Percentiles rank a stretch among this genome's conserved stretches.
These are phyloP conservation scores for Sialis fuliginosa DNA, from an alignment of 2,888 invertebrate species.

Conservation along the genomic window DNA sequence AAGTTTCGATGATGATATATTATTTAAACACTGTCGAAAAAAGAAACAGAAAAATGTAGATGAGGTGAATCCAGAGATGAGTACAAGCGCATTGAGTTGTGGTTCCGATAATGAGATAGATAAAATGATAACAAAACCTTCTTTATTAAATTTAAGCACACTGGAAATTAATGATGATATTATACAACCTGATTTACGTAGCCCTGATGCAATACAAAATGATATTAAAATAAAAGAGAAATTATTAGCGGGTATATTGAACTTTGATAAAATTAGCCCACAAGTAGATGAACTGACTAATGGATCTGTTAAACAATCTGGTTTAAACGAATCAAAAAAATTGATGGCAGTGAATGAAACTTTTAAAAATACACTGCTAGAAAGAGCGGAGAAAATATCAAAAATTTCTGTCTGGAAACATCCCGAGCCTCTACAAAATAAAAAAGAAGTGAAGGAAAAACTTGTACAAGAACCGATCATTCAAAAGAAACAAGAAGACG, in stretches of 20 bases:
- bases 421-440: background rate
- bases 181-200: constrained; percentile 33
- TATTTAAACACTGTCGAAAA: constrained; percentile 40
- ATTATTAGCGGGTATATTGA: constrained; percentile 45
- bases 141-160: constrained; percentile 29
- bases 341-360: constrained; percentile 2
- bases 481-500: background rate
- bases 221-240: constrained; percentile 62
- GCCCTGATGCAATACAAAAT: constrained; percentile 45
- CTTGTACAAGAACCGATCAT: background rate
- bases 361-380: background rate
- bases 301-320: background rate
- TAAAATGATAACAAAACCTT: constrained; percentile 18
- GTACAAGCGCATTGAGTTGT: constrained; percentile 20
- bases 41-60: constrained; percentile 19
- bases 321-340: constrained; percentile 3
- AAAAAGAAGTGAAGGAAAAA: too few species aligned
- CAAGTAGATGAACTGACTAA: constrained; percentile 9
- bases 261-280: constrained; percentile 30
- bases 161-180: constrained; percentile 15
- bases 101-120: constrained; percentile 13
- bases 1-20: constrained; percentile 51
- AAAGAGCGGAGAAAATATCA: constrained; percentile 4
- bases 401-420: constrained; percentile 7
- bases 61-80: constrained; percentile 14